Evolutionary conservation across 37 sponge, comb jelly and placozoan genomes (phyloP).

Genomic region (Cladorhizidae sp.): DNA sequence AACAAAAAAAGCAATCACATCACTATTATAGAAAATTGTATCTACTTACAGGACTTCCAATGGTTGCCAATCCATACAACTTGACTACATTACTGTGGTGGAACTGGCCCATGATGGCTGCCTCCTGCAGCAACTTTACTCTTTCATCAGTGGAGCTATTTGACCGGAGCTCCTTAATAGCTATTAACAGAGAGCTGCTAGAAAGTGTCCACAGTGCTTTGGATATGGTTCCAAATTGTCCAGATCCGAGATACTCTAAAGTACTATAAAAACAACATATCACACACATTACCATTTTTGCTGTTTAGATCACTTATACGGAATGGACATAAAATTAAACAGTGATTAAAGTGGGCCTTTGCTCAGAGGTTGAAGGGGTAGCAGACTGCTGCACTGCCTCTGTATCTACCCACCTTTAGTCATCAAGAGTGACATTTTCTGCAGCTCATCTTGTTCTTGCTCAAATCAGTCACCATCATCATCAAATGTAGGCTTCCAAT

Average conservation of each 20-base stretch:
- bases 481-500: no score
- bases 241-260: conserved; percentile 39
- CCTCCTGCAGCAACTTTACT: conserved; percentile 61
- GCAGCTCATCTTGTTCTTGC: no score
- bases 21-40: background rate
- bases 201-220: conserved; percentile 24
- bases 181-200: conserved; percentile 15
- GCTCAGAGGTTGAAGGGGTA: no score
- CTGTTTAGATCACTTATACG: no score
- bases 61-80: conserved; percentile 48
- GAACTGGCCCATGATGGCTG: conserved; percentile 75
- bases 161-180: conserved; percentile 39
- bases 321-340: no score
- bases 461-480: no score
- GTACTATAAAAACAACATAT: no score
- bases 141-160: background rate
- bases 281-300: no score
- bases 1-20: background rate
- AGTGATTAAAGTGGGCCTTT: no score
- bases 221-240: conserved; percentile 48
- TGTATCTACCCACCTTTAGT: no score
- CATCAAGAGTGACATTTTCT: no score
- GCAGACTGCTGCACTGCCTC: no score
- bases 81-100: conserved; percentile 48
- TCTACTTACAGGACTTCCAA: conserved; percentile 44